Evolutionary conservation across 2,888 invertebrate species (phyloP).

Genomic region (Ophion ventricosus): DNA sequence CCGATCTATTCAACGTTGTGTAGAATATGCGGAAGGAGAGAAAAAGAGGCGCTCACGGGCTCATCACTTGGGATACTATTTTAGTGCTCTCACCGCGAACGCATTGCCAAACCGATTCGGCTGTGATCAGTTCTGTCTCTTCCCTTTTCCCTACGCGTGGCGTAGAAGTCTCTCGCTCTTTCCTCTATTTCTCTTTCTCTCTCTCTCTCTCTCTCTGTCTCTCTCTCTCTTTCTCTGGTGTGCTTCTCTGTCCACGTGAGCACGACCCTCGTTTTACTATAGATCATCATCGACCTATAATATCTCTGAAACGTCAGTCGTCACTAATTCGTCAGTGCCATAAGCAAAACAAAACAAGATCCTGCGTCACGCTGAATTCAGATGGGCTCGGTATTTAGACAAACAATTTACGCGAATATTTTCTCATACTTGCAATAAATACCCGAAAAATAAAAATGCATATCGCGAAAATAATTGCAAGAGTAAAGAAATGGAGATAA

Average conservation of each 20-base stretch:
- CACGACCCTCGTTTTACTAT: slow-evolving; percentile 52
- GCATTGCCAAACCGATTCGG: slow-evolving; percentile 64
- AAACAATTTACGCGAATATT: neutral
- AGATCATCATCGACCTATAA: slow-evolving; percentile 43
- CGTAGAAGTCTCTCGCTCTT: neutral
- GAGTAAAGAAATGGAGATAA: no score
- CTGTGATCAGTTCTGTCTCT: slow-evolving; percentile 53
- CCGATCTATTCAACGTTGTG: neutral
- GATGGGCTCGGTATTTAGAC: neutral
- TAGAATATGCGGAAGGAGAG: slow-evolving; percentile 46
- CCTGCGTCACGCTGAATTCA: slow-evolving; percentile 9
- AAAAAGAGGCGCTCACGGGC: slow-evolving; percentile 11
- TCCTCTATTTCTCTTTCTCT: slow-evolving; percentile 13
- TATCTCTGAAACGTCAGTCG: slow-evolving; percentile 19
- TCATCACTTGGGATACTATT: slow-evolving; percentile 51
- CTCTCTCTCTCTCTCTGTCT: slow-evolving; percentile 10
- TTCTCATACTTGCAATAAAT: neutral
- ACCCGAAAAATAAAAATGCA: no score
- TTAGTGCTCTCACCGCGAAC: slow-evolving; percentile 57
- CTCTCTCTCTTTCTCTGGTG: neutral
- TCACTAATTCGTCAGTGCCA: slow-evolving; percentile 51
- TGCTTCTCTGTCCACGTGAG: slow-evolving; percentile 55
- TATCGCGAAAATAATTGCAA: no score
- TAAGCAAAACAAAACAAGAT: slow-evolving; percentile 11
- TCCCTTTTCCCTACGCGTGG: slow-evolving; percentile 25